phyloP scores from a whole-genome alignment of 2,888 invertebrate genomes.

The Prosopocoilus inquinatus region DNA sequence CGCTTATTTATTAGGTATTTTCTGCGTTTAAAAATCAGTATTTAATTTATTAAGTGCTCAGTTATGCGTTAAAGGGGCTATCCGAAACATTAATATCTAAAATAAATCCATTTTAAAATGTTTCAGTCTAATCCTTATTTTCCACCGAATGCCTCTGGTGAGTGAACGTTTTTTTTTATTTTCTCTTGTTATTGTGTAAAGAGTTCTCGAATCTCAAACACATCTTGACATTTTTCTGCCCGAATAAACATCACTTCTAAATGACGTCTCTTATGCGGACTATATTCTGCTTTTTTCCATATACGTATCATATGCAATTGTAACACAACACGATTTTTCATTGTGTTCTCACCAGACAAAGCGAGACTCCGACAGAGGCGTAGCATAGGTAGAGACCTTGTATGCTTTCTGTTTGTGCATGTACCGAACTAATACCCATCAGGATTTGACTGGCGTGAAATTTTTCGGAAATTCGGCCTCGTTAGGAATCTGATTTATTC shows the following conservation, averaged over 20 bases:
- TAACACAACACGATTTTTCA: conserved; percentile 39
- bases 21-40: too few relatives aligned
- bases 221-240: conserved; percentile 44
- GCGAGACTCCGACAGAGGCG: neutral
- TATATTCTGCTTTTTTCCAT: conserved; percentile 24
- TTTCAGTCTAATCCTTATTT: too few relatives aligned
- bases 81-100: too few relatives aligned
- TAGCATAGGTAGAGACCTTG: neutral
- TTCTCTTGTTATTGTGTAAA: conserved; percentile 22
- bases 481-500: too few relatives aligned
- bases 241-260: conserved; percentile 31
- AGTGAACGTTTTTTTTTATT: too few relatives aligned
- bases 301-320: conserved; percentile 32
- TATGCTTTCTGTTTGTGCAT: conserved; percentile 39
- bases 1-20: too few relatives aligned
- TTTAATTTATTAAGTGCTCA: too few relatives aligned
- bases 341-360: conserved; percentile 27
- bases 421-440: conserved; percentile 46
- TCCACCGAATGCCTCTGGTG: too few relatives aligned
- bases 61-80: too few relatives aligned
- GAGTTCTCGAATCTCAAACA: conserved; percentile 33
- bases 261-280: conserved; percentile 16
- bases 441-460: conserved; percentile 30
- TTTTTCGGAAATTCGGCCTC: too few relatives aligned
- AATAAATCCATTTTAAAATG: too few relatives aligned